A percentile compares a stretch with the other conserved stretches of the same genome.
Conservation (phyloP, 2,113 vertebrate genomes). For the Pristiophorus japonicus region DNA sequence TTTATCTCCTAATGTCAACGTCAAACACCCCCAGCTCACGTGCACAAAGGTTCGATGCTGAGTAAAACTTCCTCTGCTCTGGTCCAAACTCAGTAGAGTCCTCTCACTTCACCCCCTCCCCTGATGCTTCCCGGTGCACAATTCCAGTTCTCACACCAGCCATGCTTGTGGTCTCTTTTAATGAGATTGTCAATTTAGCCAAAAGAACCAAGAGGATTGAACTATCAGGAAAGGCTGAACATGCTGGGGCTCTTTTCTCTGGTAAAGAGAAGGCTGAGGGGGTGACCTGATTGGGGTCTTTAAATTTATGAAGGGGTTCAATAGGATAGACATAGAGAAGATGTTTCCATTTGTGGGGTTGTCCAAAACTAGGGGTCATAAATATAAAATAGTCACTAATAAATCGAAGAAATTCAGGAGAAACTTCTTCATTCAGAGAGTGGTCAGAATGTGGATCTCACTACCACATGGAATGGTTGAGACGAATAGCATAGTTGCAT, state of each 20-base stretch:
- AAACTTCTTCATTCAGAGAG: background rate
- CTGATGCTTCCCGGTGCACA: background rate
- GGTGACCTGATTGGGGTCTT: background rate
- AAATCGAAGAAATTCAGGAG: background rate
- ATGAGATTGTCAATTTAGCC: background rate
- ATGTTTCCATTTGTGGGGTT: background rate
- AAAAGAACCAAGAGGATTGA: background rate
- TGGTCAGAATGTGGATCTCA: background rate
- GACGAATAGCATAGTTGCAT: background rate
- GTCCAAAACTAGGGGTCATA: background rate
- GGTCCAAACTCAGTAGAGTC: background rate
- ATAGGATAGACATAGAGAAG: background rate
- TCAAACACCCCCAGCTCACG: background rate
- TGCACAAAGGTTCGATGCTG: background rate
- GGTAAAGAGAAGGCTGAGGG: background rate
- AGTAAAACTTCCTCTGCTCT: background rate
- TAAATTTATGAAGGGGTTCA: background rate
- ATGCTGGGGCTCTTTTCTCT: background rate
- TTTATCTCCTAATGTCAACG: background rate
- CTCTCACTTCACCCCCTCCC: background rate
- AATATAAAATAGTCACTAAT: background rate
- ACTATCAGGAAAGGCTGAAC: background rate
- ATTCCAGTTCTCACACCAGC: background rate
- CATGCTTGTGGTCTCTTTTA: background rate
- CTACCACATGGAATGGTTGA: background rate